phyloP scores from a whole-genome alignment of 2,888 invertebrate genomes.

The Dorcus hopei region DNA sequence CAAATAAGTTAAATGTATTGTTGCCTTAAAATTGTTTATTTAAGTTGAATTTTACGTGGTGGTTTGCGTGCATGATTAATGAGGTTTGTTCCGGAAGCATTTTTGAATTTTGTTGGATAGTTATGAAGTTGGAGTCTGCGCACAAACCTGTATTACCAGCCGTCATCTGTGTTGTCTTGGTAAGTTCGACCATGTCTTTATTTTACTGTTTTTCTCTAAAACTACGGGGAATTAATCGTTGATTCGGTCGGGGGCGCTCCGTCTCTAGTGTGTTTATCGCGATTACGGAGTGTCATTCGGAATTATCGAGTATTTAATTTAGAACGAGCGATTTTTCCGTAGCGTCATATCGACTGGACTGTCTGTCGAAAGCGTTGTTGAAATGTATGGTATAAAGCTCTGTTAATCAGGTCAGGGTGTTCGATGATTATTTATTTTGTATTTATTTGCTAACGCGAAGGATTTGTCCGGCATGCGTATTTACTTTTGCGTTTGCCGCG shows the following conservation, averaged over 20 bases:
- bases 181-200: constrained; percentile 47
- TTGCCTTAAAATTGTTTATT: too few relatives aligned
- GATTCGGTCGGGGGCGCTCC: constrained; percentile 26
- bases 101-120: constrained; percentile 10
- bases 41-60: too few relatives aligned
- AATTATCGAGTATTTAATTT: constrained; percentile 42
- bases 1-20: too few relatives aligned
- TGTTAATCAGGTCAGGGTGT: constrained; percentile 38
- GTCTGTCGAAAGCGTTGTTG: constrained; percentile 18
- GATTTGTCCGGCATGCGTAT: too few relatives aligned
- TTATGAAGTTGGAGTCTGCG: constrained; percentile 37
- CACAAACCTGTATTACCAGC: constrained; percentile 51
- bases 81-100: too few relatives aligned
- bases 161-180: constrained; percentile 58
- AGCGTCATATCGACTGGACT: constrained; percentile 42
- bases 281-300: constrained; percentile 38
- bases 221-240: constrained; percentile 37
- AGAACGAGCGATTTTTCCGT: constrained; percentile 39
- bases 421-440: constrained; percentile 2
- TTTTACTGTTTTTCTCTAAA: constrained; percentile 39
- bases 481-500: too few relatives aligned
- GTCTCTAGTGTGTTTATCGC: constrained; percentile 18
- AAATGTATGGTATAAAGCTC: constrained; percentile 21
- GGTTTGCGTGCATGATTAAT: too few relatives aligned
- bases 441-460: too few relatives aligned